Evolutionary conservation across 2,888 invertebrate species (phyloP), one percentile per base, ranked within the genome.

Genomic region (Endomychus coccineus): DNA sequence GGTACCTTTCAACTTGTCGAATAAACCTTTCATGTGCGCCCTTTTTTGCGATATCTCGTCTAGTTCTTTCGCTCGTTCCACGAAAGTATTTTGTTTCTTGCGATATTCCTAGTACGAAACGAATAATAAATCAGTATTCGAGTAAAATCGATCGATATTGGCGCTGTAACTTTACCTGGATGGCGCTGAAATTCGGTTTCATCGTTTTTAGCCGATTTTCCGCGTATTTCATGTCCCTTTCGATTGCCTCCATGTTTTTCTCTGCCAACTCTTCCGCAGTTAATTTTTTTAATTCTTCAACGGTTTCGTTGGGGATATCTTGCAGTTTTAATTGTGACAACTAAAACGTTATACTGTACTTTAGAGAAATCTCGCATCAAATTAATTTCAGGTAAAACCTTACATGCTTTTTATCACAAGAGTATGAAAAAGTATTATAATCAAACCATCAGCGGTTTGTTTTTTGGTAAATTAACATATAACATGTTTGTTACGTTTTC

Each of bases 1-100:
- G 52, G 77, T 83, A 59, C 80, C 83, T 29, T 78, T 73, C 1
- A 89, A 67, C 39, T 74, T 72, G 38, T 82, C 80, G 49, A 75
- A 77, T 2, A 79, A 60, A 2, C 77, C 72, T n/a, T 87, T 71
- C 69, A 89, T 81, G 50, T 80, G 77, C 51, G 89, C 85, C 34
- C 91, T 73, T 44, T 79, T 73, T 0, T 69, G 69, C 0, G 88
- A 90, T 2, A 94, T 80, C 25, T 79, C 78, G 39, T 92, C 86
- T 2, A 96, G 62, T 45, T 91, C 89, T 0, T 76, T 73, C 0
- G 83, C 80, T 2, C 90, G 75, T 44, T 78, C 73, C 30, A 88
- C 53, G 56, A 83, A 92, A 1, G 81, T 59, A 23, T 77, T 75
- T 49, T 86, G 82, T 68, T 88, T 79, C 1, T 75, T 71, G 47